Percentiles rank a stretch among this genome's conserved stretches.
Conservation (phyloP, 2,888 invertebrate species). For the Sphecodes monilicornis region DNA sequence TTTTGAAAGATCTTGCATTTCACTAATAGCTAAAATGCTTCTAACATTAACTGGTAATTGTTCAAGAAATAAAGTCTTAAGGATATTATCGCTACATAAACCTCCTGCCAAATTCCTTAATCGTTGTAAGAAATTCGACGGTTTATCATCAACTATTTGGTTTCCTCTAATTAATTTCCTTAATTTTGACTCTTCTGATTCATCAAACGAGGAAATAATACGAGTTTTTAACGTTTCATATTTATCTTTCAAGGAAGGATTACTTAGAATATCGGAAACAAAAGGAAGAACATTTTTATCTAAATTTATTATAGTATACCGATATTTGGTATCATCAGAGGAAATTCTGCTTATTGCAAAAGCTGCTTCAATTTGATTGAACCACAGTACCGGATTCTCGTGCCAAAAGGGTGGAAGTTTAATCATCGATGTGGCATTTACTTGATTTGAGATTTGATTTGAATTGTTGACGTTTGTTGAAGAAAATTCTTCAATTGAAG, state of each 20-base stretch:
- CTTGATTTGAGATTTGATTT: too few relatives aligned
- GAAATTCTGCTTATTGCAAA: too few relatives aligned
- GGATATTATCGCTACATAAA: too few relatives aligned
- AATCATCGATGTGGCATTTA: too few relatives aligned
- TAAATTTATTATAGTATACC: not conserved
- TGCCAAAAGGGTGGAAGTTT: too few relatives aligned
- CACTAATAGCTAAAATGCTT: too few relatives aligned
- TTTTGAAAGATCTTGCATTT: too few relatives aligned
- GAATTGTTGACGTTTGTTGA: too few relatives aligned
- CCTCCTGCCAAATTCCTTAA: not conserved
- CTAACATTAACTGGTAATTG: not conserved
- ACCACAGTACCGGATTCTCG: too few relatives aligned
- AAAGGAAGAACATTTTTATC: not conserved
- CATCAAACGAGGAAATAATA: not conserved
- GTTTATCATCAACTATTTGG: not conserved
- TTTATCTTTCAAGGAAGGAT: not conserved
- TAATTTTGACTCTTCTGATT: not conserved
- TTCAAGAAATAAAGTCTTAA: not conserved
- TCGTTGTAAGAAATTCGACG: not conserved
- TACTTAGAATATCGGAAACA: not conserved
- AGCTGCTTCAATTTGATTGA: too few relatives aligned
- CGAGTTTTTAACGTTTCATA: not conserved
- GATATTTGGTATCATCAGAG: too few relatives aligned
- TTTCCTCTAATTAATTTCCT: not conserved
- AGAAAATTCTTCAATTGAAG: too few relatives aligned